A percentile compares a stretch with the other conserved stretches of the same genome.
These are phyloP conservation scores for Drosophila cracens DNA, from an alignment of 2,888 invertebrate species.

Conservation along the genomic window DNA sequence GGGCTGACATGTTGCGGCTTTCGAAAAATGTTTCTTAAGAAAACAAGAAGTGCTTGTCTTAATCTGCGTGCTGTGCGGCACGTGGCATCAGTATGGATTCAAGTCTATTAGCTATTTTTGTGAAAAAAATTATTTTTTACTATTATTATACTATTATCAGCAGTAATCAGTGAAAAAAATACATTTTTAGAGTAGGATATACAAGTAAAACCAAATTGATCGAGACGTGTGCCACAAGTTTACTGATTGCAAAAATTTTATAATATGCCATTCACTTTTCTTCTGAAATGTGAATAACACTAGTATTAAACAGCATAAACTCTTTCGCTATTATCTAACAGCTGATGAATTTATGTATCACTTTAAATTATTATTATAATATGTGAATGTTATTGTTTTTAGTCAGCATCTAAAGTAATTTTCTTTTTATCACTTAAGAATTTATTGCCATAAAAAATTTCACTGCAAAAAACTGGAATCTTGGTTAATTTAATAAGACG, in stretches of 20 bases:
- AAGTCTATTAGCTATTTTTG: neutral
- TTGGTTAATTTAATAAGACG: slow-evolving; percentile 43
- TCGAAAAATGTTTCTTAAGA: slow-evolving; percentile 1
- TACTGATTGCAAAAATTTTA: neutral
- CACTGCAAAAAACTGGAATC: slow-evolving; percentile 26
- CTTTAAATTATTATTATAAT: neutral
- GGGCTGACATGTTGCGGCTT: slow-evolving; percentile 1
- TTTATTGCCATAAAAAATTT: slow-evolving; percentile 9
- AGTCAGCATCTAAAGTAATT: slow-evolving; percentile 1
- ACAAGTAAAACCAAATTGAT: neutral
- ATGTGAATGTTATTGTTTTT: neutral
- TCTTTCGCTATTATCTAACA: neutral
- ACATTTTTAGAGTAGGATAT: neutral
- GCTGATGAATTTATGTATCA: slow-evolving; percentile 6
- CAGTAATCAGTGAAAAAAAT: neutral
- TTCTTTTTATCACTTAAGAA: neutral
- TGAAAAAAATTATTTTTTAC: neutral
- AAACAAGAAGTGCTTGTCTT: slow-evolving; percentile 8
- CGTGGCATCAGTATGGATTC: neutral
- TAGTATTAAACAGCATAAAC: neutral
- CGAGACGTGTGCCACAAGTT: neutral
- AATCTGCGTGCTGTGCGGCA: neutral
- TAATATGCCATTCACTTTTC: neutral
- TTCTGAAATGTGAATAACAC: no score
- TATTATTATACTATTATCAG: neutral